A percentile compares a stretch with the other conserved stretches of the same genome.
Conservation (phyloP, 2,797 vertebrate species). For the Limosa lapponica region DNA sequence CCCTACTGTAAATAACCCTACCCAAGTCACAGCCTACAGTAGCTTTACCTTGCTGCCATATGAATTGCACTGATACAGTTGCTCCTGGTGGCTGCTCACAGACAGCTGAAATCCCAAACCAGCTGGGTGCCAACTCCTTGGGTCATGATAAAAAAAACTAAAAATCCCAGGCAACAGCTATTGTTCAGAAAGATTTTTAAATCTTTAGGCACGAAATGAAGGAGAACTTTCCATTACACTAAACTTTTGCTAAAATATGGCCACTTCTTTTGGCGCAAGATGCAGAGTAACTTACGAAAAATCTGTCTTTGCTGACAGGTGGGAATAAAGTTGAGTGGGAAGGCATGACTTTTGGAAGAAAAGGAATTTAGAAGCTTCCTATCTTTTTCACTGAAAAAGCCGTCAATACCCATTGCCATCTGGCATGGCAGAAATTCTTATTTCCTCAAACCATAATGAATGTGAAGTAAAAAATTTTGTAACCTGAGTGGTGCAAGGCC, state of each 20-base stretch:
- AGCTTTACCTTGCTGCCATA: not conserved
- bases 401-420: not conserved
- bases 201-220: not conserved
- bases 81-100: not conserved
- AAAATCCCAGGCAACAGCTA: not conserved
- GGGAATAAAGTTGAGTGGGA: not conserved
- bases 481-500: not conserved
- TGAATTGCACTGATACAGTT: rapidly evolving
- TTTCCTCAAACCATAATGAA: not conserved
- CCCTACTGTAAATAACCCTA: rapidly evolving
- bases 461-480: not conserved
- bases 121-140: not conserved
- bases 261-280: not conserved
- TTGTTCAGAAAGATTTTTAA: not conserved
- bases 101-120: not conserved
- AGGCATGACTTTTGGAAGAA: not conserved
- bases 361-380: not conserved
- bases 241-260: not conserved
- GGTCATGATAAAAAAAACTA: not conserved
- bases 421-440: not conserved
- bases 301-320: not conserved
- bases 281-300: not conserved
- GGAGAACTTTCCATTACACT: not conserved
- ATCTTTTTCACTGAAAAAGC: not conserved
- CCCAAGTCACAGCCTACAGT: not conserved